Evolutionary conservation across 2,888 invertebrate genomes (phyloP).

Genomic region (Helicoverpa assulta): DNA sequence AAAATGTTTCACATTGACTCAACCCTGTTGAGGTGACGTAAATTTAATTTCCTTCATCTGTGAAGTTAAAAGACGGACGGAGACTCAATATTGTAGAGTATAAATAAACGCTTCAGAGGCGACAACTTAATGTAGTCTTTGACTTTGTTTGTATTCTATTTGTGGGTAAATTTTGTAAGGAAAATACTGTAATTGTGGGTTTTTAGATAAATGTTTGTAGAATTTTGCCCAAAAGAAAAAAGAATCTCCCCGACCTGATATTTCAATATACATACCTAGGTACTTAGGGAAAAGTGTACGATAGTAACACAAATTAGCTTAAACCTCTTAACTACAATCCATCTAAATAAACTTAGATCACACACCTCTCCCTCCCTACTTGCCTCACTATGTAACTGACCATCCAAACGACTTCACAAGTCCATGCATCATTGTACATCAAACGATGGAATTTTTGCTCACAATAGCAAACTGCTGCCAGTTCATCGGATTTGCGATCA

Average conservation of each 20-base stretch:
- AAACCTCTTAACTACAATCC: background rate
- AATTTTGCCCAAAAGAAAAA: too few species aligned
- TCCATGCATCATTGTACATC: conserved; percentile 23
- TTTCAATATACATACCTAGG: too few species aligned
- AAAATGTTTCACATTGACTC: conserved; percentile 47
- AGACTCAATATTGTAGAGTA: conserved; percentile 27
- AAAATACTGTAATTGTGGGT: background rate
- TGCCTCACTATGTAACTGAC: background rate
- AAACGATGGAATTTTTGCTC: conserved; percentile 17
- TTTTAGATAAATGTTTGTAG: too few species aligned
- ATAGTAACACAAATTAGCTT: background rate
- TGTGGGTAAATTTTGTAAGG: background rate
- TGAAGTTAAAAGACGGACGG: conserved; percentile 42
- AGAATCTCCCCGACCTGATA: too few species aligned
- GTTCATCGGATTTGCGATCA: conserved; percentile 34
- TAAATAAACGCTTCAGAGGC: conserved; percentile 24
- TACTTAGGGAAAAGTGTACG: too few species aligned
- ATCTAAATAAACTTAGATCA: background rate
- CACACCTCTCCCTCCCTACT: background rate
- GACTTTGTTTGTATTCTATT: conserved; percentile 26
- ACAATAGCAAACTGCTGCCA: conserved; percentile 31
- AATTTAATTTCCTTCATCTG: conserved; percentile 56
- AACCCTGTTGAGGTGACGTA: conserved; percentile 33
- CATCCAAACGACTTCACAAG: conserved; percentile 1
- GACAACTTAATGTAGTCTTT: conserved; percentile 34